These are phyloP conservation scores for Erebia palarica DNA, from an alignment of 2,888 invertebrate genomes.

Conservation along the genomic window DNA sequence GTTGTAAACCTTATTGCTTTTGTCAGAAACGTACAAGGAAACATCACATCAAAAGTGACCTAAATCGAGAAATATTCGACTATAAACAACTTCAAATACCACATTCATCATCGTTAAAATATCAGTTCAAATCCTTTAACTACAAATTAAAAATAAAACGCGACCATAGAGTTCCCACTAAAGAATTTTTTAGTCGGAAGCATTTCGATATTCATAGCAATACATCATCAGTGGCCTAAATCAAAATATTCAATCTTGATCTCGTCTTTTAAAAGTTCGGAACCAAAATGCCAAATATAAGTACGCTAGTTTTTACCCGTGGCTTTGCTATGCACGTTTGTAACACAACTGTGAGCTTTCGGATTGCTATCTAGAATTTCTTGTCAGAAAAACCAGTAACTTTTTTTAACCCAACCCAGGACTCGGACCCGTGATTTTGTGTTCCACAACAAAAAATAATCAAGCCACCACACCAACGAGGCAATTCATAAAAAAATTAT, in stretches of 20 bases:
- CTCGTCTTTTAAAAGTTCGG: too few relatives aligned
- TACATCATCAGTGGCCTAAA: constrained; percentile 10
- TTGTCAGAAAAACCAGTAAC: too few relatives aligned
- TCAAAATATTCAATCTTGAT: background rate
- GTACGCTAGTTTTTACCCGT: too few relatives aligned
- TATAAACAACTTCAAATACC: constrained; percentile 10
- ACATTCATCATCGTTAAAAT: constrained; percentile 5
- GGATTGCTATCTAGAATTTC: too few relatives aligned
- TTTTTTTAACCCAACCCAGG: too few relatives aligned
- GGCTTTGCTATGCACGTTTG: too few relatives aligned
- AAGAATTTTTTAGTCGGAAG: constrained; percentile 8
- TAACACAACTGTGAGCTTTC: too few relatives aligned
- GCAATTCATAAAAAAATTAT: background rate
- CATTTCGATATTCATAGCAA: constrained; percentile 12
- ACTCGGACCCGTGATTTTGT: too few relatives aligned
- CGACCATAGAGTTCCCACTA: background rate
- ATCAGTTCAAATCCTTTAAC: constrained; percentile 1
- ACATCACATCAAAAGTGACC: constrained; percentile 8
- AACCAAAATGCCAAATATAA: too few relatives aligned
- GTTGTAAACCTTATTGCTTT: background rate
- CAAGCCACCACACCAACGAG: too few relatives aligned
- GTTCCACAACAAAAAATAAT: too few relatives aligned
- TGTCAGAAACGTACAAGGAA: background rate
- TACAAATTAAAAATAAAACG: constrained; percentile 10
- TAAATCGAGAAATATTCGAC: background rate